Evolutionary conservation across 2,888 invertebrate genomes (phyloP).

Genomic region (Crocallis elinguaria): DNA sequence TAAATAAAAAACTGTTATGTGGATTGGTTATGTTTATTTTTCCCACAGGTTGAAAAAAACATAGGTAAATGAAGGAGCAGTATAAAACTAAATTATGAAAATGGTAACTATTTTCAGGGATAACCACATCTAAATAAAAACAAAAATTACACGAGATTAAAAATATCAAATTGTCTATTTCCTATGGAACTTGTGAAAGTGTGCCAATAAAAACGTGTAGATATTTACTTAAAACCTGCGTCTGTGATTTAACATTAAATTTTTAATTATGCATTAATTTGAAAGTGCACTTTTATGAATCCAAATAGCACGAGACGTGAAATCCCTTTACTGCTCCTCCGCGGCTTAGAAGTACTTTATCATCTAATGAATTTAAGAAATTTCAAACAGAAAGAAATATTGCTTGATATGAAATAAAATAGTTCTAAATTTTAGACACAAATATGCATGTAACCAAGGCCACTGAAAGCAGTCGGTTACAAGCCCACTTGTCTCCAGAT

Average conservation of each 20-base stretch:
- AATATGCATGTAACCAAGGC: conserved; percentile 82
- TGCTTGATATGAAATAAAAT: conserved; percentile 62
- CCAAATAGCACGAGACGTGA: conserved; percentile 45
- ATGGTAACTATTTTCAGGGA: conserved; percentile 84
- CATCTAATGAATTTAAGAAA: conserved; percentile 72
- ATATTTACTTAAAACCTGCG: too few relatives aligned
- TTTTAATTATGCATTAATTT: not conserved
- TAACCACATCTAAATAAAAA: conserved; percentile 58
- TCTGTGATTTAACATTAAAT: not conserved
- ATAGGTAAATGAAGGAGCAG: conserved; percentile 70
- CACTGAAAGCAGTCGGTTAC: conserved; percentile 71
- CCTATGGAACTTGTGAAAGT: not conserved
- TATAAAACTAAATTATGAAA: conserved; percentile 76
- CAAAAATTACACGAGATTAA: conserved; percentile 40
- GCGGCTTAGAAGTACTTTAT: conserved; percentile 62
- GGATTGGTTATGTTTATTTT: conserved; percentile 79
- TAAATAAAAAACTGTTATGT: conserved; percentile 59
- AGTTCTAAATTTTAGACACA: conserved; percentile 47
- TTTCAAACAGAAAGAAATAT: conserved; percentile 55
- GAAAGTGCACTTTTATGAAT: conserved; percentile 6
- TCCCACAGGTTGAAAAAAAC: conserved; percentile 80
- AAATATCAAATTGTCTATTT: conserved; percentile 23
- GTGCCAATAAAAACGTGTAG: conserved; percentile 10
- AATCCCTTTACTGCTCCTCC: conserved; percentile 77
- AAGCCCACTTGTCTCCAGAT: conserved; percentile 70